Base-by-base conservation (phyloP, 2,797 vertebrate genomes). In the Pseudochaenichthys georgianus region DNA sequence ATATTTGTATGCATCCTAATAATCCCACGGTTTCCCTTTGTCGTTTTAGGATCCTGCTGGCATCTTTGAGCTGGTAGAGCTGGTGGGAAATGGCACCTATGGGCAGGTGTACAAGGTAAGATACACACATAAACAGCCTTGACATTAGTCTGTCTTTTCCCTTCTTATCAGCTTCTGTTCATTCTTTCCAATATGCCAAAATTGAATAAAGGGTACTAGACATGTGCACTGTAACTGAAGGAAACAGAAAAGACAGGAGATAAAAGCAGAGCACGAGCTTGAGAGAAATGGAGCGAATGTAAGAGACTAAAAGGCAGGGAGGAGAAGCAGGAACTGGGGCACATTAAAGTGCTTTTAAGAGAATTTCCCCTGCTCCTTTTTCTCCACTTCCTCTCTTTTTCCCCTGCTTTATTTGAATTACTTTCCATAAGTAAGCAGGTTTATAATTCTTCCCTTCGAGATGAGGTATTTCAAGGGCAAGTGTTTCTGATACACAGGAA, bases 31-130 rank as follows among this genome's bases (percentile, higher is more conserved):
- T 73, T 83, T 71, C 76, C 11, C 41, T n/a, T 47, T 16, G 21
- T 80, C 53, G 68, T 89, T 83, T 74, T 89, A 98, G 97, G 97
- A 98, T 89, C 97, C 97, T 46, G 96, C 96, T 47, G 97, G 97
- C 71, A 98, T 98, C 92, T 98, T 98, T 93, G 97, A 98, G 90
- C 78, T 98, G 87, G 97, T 98, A 59, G 97, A 98, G 89, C 95
- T 98, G 80, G 97, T 98, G 89, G 97, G 97, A 88, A 98, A 97
- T 92, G 97, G 97, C 74, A 98, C 97, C 8, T 98, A 98, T 0
- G 97, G 97, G 31, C 97, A 98, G 82, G 97, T 98, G 55, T 98
- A 97, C 88, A 98, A 98, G 96, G 97, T 98, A 95, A 95, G 92
- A 45, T 11, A 9, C 38, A 58, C 66, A n/a, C 4, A 42, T 17